phyloP scores from a whole-genome alignment of 2,888 invertebrate genomes.

The Harmothoe impar region DNA sequence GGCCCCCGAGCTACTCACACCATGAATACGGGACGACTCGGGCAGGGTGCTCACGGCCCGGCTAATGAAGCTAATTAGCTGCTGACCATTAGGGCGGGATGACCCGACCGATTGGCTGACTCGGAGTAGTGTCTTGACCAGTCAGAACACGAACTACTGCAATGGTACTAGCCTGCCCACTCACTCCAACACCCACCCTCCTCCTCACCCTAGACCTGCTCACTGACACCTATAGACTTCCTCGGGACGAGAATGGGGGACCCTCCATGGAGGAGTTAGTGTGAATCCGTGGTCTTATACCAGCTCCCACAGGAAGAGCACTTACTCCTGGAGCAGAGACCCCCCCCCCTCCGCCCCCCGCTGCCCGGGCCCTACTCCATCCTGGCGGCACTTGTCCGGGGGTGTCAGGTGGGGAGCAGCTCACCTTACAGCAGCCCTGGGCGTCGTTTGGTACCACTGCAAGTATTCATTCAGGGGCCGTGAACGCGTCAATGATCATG shows the following conservation, averaged over 20 bases:
- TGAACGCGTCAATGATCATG: slow-evolving; percentile 17
- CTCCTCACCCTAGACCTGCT: neutral
- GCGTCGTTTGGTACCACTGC: neutral
- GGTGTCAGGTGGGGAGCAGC: neutral
- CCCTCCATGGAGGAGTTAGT: neutral
- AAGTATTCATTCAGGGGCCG: neutral
- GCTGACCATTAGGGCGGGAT: slow-evolving; percentile 21
- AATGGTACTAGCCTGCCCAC: neutral
- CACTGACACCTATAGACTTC: neutral
- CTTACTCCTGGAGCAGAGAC: neutral
- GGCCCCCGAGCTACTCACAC: neutral
- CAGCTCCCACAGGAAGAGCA: neutral
- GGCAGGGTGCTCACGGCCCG: slow-evolving; percentile 20
- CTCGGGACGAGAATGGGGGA: neutral
- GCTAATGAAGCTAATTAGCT: slow-evolving; percentile 40
- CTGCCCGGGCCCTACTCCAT: neutral
- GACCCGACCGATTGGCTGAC: neutral
- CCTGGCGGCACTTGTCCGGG: neutral
- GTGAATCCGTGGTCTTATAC: neutral
- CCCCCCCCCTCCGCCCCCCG: neutral
- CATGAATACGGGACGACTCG: neutral
- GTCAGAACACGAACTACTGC: neutral
- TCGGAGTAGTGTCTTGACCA: neutral
- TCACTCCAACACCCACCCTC: slow-evolving; percentile 13
- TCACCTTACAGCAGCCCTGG: neutral